Percentiles rank a stretch among this genome's conserved stretches.
Evolutionary conservation across 2,797 vertebrate genomes (phyloP).

Genomic region (Lithobates sylvaticus): DNA sequence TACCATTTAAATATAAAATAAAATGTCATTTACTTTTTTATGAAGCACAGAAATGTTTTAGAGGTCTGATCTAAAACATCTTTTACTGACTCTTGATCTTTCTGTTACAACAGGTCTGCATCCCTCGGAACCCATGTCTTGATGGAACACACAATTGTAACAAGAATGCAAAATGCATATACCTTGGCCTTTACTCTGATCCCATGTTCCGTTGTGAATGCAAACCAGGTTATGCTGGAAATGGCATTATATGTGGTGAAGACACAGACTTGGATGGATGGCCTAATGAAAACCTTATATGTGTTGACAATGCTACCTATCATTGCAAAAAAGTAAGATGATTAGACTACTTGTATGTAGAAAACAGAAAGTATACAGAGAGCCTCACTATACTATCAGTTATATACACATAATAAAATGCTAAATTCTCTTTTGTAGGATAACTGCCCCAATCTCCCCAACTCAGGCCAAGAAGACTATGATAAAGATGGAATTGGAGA

Average conservation of each 20-base stretch:
- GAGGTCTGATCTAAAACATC: too few species aligned
- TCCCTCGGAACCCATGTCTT: conserved; percentile 91
- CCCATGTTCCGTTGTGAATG: conserved; percentile 97
- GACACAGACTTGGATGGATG: conserved; percentile 96
- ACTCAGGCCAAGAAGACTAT: conserved; percentile 99
- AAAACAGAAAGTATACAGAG: not conserved
- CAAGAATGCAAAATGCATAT: conserved; percentile 96
- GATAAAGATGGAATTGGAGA: conserved; percentile 97
- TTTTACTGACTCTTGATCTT: not conserved
- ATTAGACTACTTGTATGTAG: not conserved
- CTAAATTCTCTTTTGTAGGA: conserved; percentile 77
- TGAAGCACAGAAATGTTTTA: too few species aligned
- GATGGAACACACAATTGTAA: conserved; percentile 95
- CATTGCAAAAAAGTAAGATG: conserved; percentile 94
- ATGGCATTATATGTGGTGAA: conserved; percentile 95
- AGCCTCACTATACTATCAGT: not conserved
- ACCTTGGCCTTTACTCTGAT: conserved; percentile 93
- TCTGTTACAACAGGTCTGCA: conserved; percentile 86
- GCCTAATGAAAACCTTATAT: conserved; percentile 90
- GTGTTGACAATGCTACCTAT: conserved; percentile 97
- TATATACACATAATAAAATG: not conserved
- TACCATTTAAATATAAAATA: too few species aligned
- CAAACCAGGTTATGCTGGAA: conserved; percentile 96
- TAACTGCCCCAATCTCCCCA: conserved; percentile 96
- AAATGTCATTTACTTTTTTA: too few species aligned